Percentiles rank a stretch among this genome's conserved stretches.
Evolutionary conservation across 2,113 vertebrate genomes (phyloP).

Genomic region (Ciconia maguari): DNA sequence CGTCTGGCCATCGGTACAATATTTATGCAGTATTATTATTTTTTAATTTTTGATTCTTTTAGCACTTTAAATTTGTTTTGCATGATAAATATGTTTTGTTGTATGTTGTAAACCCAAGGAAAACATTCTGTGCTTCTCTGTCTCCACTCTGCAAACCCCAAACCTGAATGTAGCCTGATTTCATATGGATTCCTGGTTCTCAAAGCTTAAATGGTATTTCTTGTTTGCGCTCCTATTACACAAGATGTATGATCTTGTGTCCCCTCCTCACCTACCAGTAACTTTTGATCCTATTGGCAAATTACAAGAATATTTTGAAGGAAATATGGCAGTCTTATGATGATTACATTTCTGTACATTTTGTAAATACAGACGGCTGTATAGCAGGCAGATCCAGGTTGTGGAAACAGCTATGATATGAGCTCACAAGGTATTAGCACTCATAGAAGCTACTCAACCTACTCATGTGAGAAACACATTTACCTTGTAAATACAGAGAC

Average conservation of each 20-base stretch:
- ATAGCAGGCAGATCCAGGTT: not conserved
- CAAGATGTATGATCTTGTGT: not conserved
- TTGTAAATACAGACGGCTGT: not conserved
- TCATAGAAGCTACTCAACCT: not conserved
- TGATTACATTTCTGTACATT: not conserved
- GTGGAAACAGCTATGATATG: not conserved
- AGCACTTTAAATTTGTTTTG: not conserved
- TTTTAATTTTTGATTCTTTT: not conserved
- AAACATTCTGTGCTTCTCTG: not conserved
- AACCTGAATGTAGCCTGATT: not conserved
- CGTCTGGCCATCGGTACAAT: slow-evolving; percentile 91
- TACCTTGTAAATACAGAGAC: not conserved
- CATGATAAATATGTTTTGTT: not conserved
- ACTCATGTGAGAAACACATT: not conserved
- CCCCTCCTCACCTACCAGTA: not conserved
- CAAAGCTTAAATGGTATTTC: not conserved
- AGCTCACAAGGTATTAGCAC: not conserved
- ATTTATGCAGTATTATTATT: not conserved
- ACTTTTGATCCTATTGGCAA: not conserved
- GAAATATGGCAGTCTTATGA: not conserved
- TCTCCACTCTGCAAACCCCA: not conserved
- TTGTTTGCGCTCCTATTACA: not conserved
- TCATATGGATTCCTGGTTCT: not conserved
- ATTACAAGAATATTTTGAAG: not conserved
- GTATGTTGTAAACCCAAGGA: not conserved